Base-by-base conservation (phyloP, 2,797 vertebrate species). In the Thaleichthys pacificus region DNA sequence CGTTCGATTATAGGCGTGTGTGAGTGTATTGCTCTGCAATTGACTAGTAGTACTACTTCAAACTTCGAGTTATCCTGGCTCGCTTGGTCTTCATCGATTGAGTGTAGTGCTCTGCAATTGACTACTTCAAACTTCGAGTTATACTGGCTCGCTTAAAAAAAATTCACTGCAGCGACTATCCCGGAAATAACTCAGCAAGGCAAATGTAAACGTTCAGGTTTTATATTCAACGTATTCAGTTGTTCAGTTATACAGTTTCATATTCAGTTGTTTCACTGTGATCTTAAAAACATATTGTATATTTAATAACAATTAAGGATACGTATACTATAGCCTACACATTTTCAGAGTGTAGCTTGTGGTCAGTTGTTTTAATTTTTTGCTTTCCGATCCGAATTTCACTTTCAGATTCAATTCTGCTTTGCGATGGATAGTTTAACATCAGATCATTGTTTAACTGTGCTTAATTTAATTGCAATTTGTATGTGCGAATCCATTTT, bases 351-450 rank as follows among this genome's bases (percentile, higher is more conserved):
- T 12, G 11, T 3, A 11, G 11, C 42, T 47, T 47, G 42, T 47
- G 42, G 42, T 47, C 42, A 12, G 42, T 47, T 47, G 5, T 58
- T 8, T 58, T 22, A 7, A 1, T n/a, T 11, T 51, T 17, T 61
- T 70, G 57, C 5, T 32, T 1, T 57, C 38, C 51, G 51, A 71
- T 2, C 0, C 57, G 42, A 35, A 12, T 24, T 32, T 64, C 62
- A 74, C 64, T 78, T 78, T 67, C 57, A n/a, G 17, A 70, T 70
- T 67, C 38, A 24, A 11, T 66, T 26, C 64, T 47, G 21, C 22
- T 22, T 17, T 49, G 47, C 12, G 14, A 28, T 11, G 21, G 11
- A 24, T 12, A 11, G 5, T 21, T 47, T 1, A 11, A 38, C 35
- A 42, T 21, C 6, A 66, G 22, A 2, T 7, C 5, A 24, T 66